These are phyloP conservation scores for rat (Rattus norvegicus) DNA, from an alignment of 2,113 vertebrate species.

Conservation along the genomic window DNA sequence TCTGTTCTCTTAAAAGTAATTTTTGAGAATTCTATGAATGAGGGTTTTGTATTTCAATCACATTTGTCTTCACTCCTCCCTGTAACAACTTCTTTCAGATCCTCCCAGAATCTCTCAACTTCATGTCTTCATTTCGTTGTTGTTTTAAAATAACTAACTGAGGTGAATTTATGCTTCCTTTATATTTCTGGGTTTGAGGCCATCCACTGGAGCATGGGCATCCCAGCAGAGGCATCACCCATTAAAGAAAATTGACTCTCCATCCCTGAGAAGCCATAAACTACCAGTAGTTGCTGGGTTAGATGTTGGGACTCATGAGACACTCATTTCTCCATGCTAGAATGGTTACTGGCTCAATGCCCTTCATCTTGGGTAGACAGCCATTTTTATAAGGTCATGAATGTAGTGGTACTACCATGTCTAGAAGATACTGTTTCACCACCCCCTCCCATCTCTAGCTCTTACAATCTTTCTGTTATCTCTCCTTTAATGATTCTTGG, in stretches of 20 bases:
- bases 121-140: background rate
- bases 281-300: background rate
- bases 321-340: background rate
- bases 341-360: background rate
- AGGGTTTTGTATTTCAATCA: background rate
- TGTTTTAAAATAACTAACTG: background rate
- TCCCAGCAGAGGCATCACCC: background rate
- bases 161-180: background rate
- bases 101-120: background rate
- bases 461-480: background rate
- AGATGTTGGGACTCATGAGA: background rate
- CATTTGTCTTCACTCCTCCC: background rate
- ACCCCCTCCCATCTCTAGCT: background rate
- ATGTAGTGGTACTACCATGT: no score
- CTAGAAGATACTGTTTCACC: background rate
- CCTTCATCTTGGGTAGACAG: background rate
- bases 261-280: background rate
- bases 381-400: background rate
- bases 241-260: background rate
- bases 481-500: no score
- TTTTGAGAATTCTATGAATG: background rate
- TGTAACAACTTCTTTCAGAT: background rate
- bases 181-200: background rate
- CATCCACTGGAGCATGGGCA: background rate
- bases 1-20: conserved; percentile 11